These are phyloP conservation scores for Mesitornis unicolor DNA, from an alignment of 2,113 vertebrate species.

Conservation along the genomic window DNA sequence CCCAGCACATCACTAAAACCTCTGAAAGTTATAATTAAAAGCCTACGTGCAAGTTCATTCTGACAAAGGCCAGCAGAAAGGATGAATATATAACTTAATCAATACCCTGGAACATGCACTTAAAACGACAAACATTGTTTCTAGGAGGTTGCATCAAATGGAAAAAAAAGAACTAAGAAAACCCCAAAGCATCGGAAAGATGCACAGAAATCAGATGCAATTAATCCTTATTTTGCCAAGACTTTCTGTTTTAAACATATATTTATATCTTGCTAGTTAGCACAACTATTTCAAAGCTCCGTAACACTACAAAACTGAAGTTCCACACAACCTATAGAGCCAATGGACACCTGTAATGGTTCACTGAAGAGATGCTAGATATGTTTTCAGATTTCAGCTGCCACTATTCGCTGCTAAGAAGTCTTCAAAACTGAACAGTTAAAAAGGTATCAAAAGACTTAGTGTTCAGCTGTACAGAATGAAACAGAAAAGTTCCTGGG, in stretches of 20 bases:
- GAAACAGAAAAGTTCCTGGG: background rate
- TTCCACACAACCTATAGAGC: background rate
- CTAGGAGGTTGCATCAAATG: background rate
- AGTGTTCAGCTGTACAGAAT: background rate
- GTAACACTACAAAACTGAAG: background rate
- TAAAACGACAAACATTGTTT: background rate
- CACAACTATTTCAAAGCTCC: background rate
- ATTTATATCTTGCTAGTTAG: background rate
- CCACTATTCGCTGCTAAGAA: background rate
- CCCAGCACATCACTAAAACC: background rate
- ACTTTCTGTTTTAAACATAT: background rate
- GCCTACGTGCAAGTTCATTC: background rate
- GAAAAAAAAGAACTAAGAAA: background rate
- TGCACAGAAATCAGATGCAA: background rate
- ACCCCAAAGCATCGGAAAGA: background rate
- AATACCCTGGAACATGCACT: background rate
- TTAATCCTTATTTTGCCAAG: background rate
- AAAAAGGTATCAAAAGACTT: background rate
- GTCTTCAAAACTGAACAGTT: background rate
- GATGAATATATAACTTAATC: background rate
- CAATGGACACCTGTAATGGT: background rate
- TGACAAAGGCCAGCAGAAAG: background rate
- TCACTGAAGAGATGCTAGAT: background rate
- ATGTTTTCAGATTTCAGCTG: background rate
- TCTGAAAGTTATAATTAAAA: conserved; percentile 12